Percentiles rank a stretch among this genome's conserved stretches.
Evolutionary conservation across 2,888 invertebrate genomes (phyloP).

Genomic region (Phaonia tiefii): DNA sequence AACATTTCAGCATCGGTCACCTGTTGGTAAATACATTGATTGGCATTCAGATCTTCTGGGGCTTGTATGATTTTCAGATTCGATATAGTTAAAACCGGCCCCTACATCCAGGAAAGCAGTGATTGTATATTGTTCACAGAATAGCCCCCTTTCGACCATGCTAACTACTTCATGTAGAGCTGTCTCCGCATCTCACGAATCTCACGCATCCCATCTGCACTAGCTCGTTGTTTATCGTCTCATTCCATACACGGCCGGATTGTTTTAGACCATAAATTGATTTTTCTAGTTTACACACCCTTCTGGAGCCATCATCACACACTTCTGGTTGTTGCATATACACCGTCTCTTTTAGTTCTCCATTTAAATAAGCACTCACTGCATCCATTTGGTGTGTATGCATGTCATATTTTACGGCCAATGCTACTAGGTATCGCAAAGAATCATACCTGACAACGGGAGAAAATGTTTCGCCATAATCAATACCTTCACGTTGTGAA

Average conservation of each 20-base stretch:
- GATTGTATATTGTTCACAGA: too few species aligned
- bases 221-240: slow-evolving; percentile 52
- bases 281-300: slow-evolving; percentile 48
- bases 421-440: slow-evolving; percentile 61
- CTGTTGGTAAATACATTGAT: too few species aligned
- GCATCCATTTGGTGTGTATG: slow-evolving; percentile 60
- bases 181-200: too few species aligned
- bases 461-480: slow-evolving; percentile 68
- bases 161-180: too few species aligned
- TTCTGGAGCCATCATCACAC: slow-evolving; percentile 52
- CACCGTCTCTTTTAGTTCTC: slow-evolving; percentile 57
- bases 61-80: too few species aligned
- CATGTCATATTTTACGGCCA: slow-evolving; percentile 54
- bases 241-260: slow-evolving; percentile 66
- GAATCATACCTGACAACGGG: slow-evolving; percentile 67
- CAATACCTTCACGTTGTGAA: slow-evolving; percentile 56
- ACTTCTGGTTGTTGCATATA: slow-evolving; percentile 62
- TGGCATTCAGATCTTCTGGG: too few species aligned
- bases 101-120: too few species aligned
- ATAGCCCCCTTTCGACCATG: too few species aligned
- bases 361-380: slow-evolving; percentile 61
- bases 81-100: too few species aligned
- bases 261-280: slow-evolving; percentile 67
- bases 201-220: slow-evolving; percentile 50
- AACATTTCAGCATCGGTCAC: too few species aligned